These are phyloP conservation scores for Venturia canescens DNA, from an alignment of 1,140 invertebrate species.

Conservation along the genomic window DNA sequence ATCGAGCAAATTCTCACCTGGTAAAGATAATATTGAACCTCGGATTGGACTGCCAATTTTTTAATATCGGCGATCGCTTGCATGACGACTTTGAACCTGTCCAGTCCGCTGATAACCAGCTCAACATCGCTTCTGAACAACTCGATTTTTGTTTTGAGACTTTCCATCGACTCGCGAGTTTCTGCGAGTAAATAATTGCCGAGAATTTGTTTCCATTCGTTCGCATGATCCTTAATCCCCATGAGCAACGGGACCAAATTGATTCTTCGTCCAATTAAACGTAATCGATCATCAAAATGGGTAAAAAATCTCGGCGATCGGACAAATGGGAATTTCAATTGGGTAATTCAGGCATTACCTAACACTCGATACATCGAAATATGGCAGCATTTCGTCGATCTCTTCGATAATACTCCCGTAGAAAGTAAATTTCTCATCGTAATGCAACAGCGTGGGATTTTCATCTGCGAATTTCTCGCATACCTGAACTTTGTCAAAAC, in stretches of 20 bases:
- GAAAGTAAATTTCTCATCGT: conserved; percentile 90
- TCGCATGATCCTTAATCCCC: conserved; percentile 81
- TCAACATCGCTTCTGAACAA: conserved; percentile 80
- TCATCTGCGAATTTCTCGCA: conserved; percentile 87
- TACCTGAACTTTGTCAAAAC: conserved; percentile 85
- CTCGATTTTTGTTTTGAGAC: conserved; percentile 80
- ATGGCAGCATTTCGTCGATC: conserved; percentile 79
- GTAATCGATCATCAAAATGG: background rate
- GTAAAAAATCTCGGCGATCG: background rate
- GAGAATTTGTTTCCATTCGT: conserved; percentile 84
- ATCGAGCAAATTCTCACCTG: too few relatives aligned
- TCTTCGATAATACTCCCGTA: conserved; percentile 88
- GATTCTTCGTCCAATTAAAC: conserved; percentile 71
- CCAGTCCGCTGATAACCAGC: conserved; percentile 84
- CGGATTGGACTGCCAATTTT: conserved; percentile 84
- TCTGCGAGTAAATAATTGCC: conserved; percentile 80
- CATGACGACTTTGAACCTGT: conserved; percentile 91
- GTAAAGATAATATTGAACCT: conserved; percentile 83
- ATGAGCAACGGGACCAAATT: conserved; percentile 82
- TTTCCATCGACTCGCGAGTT: conserved; percentile 80
- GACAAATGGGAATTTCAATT: too few relatives aligned
- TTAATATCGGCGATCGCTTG: conserved; percentile 87
- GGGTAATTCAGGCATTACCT: conserved; percentile 65
- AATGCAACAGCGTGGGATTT: conserved; percentile 84
- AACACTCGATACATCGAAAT: conserved; percentile 81